Conservation (phyloP, 2,113 vertebrate species). For the Eira barbara region DNA sequence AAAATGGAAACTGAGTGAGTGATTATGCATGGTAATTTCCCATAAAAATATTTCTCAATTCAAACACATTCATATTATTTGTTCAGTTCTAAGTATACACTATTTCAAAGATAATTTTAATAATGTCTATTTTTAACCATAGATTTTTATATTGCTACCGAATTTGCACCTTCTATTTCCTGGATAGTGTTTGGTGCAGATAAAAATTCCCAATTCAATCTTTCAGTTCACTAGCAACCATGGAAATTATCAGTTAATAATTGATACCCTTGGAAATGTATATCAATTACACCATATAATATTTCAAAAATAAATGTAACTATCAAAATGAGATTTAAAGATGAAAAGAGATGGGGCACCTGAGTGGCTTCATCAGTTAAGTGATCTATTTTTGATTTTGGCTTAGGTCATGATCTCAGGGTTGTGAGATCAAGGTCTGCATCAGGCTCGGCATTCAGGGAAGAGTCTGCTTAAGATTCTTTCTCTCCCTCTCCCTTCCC, state of each 20-base stretch:
- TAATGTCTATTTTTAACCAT: neutral
- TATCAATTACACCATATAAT: neutral
- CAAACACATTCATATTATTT: neutral
- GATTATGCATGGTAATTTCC: neutral
- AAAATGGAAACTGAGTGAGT: neutral
- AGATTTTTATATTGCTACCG: neutral
- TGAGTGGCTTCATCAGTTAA: neutral
- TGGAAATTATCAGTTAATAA: neutral
- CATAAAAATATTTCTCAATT: neutral
- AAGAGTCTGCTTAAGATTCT: neutral
- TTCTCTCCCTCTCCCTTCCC: neutral
- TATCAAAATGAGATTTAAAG: neutral
- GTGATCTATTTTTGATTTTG: neutral
- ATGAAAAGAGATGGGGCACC: neutral
- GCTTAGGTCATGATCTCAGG: neutral
- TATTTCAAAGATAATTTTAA: neutral
- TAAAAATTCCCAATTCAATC: neutral
- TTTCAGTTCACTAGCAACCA: conserved; percentile 1
- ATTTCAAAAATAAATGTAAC: neutral
- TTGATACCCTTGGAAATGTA: neutral
- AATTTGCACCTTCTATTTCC: neutral
- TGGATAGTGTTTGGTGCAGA: neutral
- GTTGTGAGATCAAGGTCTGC: neutral
- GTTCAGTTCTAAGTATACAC: neutral
- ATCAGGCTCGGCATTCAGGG: neutral